Evolutionary conservation across 2,113 vertebrate genomes (phyloP).

Genomic region (Monopterus albus): DNA sequence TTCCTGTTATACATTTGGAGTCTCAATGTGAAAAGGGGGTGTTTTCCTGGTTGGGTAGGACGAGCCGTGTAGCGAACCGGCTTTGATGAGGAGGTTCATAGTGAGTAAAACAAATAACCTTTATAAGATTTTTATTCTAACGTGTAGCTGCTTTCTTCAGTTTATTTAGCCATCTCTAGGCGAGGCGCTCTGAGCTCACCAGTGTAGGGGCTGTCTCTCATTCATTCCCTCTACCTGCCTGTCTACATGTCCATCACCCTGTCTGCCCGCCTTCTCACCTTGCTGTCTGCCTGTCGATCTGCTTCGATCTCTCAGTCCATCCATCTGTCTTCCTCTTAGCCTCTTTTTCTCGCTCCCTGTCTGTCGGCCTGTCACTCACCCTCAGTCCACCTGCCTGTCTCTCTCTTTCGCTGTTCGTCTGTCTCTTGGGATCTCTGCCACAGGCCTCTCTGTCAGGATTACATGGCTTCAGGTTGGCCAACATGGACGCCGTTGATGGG

Average conservation of each 20-base stretch:
- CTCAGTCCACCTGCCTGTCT: slow-evolving; percentile 13
- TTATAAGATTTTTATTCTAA: too few species aligned
- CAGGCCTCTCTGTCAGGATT: slow-evolving; percentile 63
- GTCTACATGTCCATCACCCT: slow-evolving; percentile 31
- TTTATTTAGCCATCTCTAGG: too few species aligned
- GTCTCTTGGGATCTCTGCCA: slow-evolving; percentile 9
- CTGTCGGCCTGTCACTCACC: slow-evolving; percentile 18
- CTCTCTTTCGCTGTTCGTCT: not conserved
- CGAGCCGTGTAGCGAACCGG: too few species aligned
- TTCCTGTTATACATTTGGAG: too few species aligned
- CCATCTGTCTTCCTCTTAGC: slow-evolving; percentile 17
- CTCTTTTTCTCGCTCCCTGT: not conserved
- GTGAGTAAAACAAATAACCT: too few species aligned
- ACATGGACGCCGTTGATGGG: slow-evolving; percentile 71
- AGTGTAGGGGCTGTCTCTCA: not conserved
- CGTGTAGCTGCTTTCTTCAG: too few species aligned
- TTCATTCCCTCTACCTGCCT: slow-evolving; percentile 38
- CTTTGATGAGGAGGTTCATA: too few species aligned
- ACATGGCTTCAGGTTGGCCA: slow-evolving; percentile 75
- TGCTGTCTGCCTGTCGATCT: slow-evolving; percentile 6
- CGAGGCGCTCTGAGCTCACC: too few species aligned
- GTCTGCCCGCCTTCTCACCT: slow-evolving; percentile 40
- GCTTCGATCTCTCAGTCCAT: slow-evolving; percentile 17
- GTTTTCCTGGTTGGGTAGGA: too few species aligned
- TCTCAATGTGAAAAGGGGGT: too few species aligned